Evolutionary conservation across 1,140 invertebrate species (phyloP).

Genomic region (Pseudomyrmex flavicornis): DNA sequence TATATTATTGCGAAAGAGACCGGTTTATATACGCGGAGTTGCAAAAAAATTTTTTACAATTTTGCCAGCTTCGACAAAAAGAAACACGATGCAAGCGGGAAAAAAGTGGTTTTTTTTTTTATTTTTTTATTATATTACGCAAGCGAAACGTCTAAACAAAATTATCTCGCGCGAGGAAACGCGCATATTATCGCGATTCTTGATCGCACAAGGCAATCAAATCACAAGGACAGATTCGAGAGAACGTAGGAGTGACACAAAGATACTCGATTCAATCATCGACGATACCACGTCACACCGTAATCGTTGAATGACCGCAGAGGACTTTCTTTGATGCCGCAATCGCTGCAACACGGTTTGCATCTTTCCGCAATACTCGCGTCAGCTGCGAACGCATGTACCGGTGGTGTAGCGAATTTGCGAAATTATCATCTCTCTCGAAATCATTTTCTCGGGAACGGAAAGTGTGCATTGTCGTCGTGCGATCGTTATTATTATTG

Average conservation of each 20-base stretch:
- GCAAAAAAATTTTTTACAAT: too few relatives aligned
- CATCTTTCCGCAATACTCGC: constrained; percentile 37
- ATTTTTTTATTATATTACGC: not conserved
- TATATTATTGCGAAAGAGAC: too few relatives aligned
- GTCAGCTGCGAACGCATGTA: constrained; percentile 30
- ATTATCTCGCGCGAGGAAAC: not conserved
- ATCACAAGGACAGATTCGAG: constrained; percentile 27
- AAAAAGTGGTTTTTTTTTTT: too few relatives aligned
- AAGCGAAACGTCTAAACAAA: not conserved
- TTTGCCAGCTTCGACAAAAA: too few relatives aligned
- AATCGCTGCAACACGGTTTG: constrained; percentile 43
- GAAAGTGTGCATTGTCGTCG: too few relatives aligned
- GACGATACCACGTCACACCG: not conserved
- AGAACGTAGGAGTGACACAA: not conserved
- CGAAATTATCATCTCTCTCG: constrained; percentile 48
- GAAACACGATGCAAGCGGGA: too few relatives aligned
- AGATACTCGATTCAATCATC: constrained; percentile 40
- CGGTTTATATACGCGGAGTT: too few relatives aligned
- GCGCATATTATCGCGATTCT: not conserved
- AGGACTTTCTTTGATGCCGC: constrained; percentile 51
- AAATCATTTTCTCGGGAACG: not conserved
- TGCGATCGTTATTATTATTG: constrained; percentile 7
- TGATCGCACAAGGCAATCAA: not conserved
- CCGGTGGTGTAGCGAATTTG: constrained; percentile 21
- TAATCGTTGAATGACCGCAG: constrained; percentile 44